phyloP scores from a whole-genome alignment of 2,113 vertebrate genomes.

The Pica pica region DNA sequence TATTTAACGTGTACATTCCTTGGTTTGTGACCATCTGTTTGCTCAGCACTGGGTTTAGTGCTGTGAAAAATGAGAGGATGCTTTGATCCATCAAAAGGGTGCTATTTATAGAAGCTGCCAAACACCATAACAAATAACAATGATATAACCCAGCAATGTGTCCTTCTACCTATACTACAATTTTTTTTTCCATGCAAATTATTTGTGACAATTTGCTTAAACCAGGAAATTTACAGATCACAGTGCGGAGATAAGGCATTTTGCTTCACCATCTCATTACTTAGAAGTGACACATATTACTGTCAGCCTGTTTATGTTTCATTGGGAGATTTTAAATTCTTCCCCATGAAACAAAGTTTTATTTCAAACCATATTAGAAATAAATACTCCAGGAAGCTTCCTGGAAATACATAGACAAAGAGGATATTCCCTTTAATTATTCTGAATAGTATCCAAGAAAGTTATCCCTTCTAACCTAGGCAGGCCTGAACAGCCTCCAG shows the following conservation, averaged over 20 bases:
- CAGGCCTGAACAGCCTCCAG: background rate
- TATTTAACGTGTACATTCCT: background rate
- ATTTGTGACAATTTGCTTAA: background rate
- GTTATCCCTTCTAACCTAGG: background rate
- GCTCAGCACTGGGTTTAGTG: background rate
- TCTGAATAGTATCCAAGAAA: background rate
- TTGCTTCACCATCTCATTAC: background rate
- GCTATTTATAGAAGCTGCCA: background rate
- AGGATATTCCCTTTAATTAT: background rate
- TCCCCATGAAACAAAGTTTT: background rate
- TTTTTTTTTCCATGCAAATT: background rate
- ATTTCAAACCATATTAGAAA: background rate
- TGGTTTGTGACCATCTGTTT: slow-evolving; percentile 9
- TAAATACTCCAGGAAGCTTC: background rate
- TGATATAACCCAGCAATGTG: background rate
- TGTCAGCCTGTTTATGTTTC: background rate
- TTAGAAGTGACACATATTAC: background rate
- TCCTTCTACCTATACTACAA: background rate
- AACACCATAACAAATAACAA: background rate
- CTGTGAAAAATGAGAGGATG: background rate
- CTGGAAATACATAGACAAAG: background rate
- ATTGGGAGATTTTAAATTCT: background rate
- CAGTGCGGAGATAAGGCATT: background rate
- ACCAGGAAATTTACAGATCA: background rate
- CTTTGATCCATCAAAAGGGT: background rate